phyloP scores from a whole-genome alignment of 2,888 invertebrate species.

The Eristalis pertinax region DNA sequence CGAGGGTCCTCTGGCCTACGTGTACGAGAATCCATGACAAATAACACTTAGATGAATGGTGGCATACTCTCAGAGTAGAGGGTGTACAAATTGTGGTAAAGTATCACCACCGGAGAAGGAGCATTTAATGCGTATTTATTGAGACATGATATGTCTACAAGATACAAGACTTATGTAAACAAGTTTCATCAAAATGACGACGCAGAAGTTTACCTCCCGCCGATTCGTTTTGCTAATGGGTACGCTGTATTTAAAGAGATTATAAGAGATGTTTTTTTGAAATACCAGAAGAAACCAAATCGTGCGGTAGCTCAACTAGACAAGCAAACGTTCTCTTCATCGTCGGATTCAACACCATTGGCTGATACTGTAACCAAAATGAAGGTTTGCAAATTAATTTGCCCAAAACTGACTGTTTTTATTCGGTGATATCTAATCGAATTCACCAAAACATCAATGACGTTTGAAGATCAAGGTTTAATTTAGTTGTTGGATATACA shows the following conservation, averaged over 20 bases:
- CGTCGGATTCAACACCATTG: neutral
- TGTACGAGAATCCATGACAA: slow-evolving; percentile 33
- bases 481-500: no score
- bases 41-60: slow-evolving; percentile 15
- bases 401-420: no score
- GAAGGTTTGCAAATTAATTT: no score
- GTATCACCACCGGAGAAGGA: neutral
- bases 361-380: no score
- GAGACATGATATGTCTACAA: neutral
- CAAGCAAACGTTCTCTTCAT: no score
- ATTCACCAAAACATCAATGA: no score
- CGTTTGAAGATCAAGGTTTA: no score
- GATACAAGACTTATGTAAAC: neutral
- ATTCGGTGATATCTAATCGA: no score
- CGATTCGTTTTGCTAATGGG: neutral
- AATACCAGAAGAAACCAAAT: no score
- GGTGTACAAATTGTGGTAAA: neutral
- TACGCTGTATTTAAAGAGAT: neutral
- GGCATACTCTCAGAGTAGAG: neutral
- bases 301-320: no score
- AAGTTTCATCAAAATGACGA: neutral
- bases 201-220: neutral
- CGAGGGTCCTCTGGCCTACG: slow-evolving; percentile 27
- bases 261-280: no score
- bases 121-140: neutral